Percentiles rank a stretch among this genome's conserved stretches.
These are phyloP conservation scores for Cerceris ruficornis DNA, from an alignment of 2,888 invertebrate genomes.

Conservation along the genomic window DNA sequence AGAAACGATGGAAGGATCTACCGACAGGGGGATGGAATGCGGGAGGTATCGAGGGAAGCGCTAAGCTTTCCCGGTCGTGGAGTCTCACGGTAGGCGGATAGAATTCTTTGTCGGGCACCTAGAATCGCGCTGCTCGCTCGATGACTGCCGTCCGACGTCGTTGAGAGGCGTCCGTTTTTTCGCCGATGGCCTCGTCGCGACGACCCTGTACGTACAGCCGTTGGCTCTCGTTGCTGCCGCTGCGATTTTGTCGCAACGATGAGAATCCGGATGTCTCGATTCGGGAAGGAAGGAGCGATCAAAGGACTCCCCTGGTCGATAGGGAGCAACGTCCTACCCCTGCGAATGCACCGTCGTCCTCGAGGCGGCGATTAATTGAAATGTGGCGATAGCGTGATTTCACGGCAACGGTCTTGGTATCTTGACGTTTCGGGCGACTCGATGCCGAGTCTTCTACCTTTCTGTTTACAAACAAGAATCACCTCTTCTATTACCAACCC, in stretches of 20 bases:
- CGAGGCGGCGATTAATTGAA: too few relatives aligned
- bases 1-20: neutral
- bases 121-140: neutral
- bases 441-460: slow-evolving; percentile 54
- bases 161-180: neutral
- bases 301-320: too few relatives aligned
- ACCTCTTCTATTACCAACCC: slow-evolving; percentile 42
- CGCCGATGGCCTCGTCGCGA: neutral
- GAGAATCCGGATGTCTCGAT: too few relatives aligned
- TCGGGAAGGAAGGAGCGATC: too few relatives aligned
- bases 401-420: too few relatives aligned
- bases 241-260: too few relatives aligned
- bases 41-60: slow-evolving; percentile 4
- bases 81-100: slow-evolving; percentile 16
- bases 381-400: too few relatives aligned
- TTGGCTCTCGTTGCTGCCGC: too few relatives aligned
- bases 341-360: too few relatives aligned
- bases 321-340: too few relatives aligned
- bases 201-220: too few relatives aligned
- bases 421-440: neutral
- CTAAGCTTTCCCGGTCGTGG: slow-evolving; percentile 9
- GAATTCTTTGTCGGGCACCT: slow-evolving; percentile 11
- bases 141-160: too few relatives aligned
- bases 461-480: slow-evolving; percentile 76
- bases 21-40: neutral